These are phyloP conservation scores for Eupsittula cactorum DNA, from an alignment of 2,113 vertebrate species.

Conservation along the genomic window DNA sequence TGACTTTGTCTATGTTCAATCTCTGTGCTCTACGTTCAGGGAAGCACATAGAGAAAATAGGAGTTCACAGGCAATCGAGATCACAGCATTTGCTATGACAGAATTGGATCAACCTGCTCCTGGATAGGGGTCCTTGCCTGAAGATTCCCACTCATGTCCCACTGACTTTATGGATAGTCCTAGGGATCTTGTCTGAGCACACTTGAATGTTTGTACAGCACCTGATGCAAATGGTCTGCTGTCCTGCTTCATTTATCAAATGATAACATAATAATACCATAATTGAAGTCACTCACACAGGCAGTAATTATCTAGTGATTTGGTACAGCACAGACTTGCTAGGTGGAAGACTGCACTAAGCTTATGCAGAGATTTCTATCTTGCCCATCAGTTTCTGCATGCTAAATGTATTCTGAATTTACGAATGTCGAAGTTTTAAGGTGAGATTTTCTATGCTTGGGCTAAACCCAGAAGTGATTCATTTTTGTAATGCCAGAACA, in stretches of 20 bases:
- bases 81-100: background rate
- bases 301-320: conserved; percentile 31
- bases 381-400: background rate
- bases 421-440: conserved; percentile 24
- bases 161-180: conserved; percentile 14
- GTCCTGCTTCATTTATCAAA: conserved; percentile 27
- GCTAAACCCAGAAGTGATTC: conserved; percentile 13
- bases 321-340: background rate
- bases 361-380: conserved; percentile 43
- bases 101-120: background rate
- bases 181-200: background rate
- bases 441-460: conserved; percentile 41
- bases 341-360: conserved; percentile 13
- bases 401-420: conserved; percentile 12
- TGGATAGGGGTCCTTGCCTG: background rate
- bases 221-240: rapidly evolving
- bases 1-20: background rate
- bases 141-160: background rate
- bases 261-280: conserved; percentile 7
- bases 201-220: conserved; percentile 35
- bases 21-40: background rate
- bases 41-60: background rate
- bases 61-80: background rate
- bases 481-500: conserved; percentile 19
- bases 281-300: conserved; percentile 34